Evolutionary conservation across 1,140 invertebrate genomes (phyloP).

Genomic region (Caenorhabditis tropicalis): DNA sequence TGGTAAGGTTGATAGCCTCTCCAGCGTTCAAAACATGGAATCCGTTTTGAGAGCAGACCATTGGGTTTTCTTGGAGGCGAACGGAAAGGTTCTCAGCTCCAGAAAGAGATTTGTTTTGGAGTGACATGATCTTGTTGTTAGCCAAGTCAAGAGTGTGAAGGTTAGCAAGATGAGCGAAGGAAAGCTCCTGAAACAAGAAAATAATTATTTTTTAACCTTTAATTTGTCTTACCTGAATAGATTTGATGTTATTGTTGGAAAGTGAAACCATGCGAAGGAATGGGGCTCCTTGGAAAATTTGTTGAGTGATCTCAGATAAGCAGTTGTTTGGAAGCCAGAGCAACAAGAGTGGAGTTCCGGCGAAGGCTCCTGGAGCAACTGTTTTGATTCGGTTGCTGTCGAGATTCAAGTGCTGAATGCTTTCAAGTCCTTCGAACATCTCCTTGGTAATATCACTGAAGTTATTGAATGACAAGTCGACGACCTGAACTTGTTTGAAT

Average conservation of each 20-base stretch:
- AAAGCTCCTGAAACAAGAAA: slow-evolving; percentile 62
- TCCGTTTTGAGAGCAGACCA: slow-evolving; percentile 70
- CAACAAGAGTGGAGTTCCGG: slow-evolving; percentile 66
- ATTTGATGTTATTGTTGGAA: slow-evolving; percentile 69
- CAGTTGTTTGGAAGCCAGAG: slow-evolving; percentile 71
- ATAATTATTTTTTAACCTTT: background rate
- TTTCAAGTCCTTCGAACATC: slow-evolving; percentile 66
- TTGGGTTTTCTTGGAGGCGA: slow-evolving; percentile 70
- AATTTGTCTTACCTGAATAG: slow-evolving; percentile 59
- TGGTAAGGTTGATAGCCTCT: slow-evolving; percentile 71
- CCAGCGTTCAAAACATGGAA: slow-evolving; percentile 71
- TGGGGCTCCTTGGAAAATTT: slow-evolving; percentile 70
- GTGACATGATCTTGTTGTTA: slow-evolving; percentile 65
- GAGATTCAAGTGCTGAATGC: slow-evolving; percentile 69
- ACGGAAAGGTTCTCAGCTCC: slow-evolving; percentile 69
- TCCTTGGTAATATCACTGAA: slow-evolving; percentile 63
- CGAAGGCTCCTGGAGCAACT: slow-evolving; percentile 68
- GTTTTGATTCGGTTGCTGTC: slow-evolving; percentile 68
- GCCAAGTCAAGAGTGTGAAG: slow-evolving; percentile 70
- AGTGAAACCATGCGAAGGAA: slow-evolving; percentile 70
- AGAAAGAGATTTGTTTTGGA: slow-evolving; percentile 64
- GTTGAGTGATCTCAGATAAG: slow-evolving; percentile 60
- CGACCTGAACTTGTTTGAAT: slow-evolving; percentile 63
- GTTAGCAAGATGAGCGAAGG: slow-evolving; percentile 70
- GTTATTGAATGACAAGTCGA: slow-evolving; percentile 70